phyloP scores from a whole-genome alignment of 1,140 invertebrate genomes.

The Brachystomella parvula region DNA sequence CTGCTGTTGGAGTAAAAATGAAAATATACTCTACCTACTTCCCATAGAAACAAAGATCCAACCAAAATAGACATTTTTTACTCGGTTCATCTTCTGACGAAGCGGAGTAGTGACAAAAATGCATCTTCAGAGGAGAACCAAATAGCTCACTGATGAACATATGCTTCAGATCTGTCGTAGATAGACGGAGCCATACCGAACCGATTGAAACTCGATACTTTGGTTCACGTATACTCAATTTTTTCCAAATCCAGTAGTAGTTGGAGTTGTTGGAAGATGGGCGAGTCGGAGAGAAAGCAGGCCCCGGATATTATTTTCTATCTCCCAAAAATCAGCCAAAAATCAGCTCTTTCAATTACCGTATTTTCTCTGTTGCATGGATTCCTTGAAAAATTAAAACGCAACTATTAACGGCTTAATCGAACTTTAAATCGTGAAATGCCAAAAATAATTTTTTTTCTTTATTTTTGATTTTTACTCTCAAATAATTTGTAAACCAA shows the following conservation, averaged over 20 bases:
- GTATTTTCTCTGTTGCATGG: too few species aligned
- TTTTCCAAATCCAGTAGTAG: not conserved
- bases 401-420: too few species aligned
- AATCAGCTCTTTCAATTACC: too few species aligned
- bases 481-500: too few species aligned
- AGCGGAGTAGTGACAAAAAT: constrained; percentile 3
- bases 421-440: too few species aligned
- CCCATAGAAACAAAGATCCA: not conserved
- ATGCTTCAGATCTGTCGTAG: constrained; percentile 5
- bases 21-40: not conserved
- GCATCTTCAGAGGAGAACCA: not conserved
- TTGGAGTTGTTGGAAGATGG: too few species aligned
- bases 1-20: not conserved
- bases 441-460: too few species aligned
- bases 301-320: too few species aligned
- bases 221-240: not conserved
- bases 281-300: too few species aligned
- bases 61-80: constrained; percentile 9
- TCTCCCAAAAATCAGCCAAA: too few species aligned
- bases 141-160: constrained; percentile 1
- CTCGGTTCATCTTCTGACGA: not conserved
- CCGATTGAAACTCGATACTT: not conserved
- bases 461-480: too few species aligned
- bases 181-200: not conserved
- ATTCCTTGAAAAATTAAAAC: too few species aligned